Conservation (phyloP, 2,113 vertebrate genomes). For the Collichthys lucidus region DNA sequence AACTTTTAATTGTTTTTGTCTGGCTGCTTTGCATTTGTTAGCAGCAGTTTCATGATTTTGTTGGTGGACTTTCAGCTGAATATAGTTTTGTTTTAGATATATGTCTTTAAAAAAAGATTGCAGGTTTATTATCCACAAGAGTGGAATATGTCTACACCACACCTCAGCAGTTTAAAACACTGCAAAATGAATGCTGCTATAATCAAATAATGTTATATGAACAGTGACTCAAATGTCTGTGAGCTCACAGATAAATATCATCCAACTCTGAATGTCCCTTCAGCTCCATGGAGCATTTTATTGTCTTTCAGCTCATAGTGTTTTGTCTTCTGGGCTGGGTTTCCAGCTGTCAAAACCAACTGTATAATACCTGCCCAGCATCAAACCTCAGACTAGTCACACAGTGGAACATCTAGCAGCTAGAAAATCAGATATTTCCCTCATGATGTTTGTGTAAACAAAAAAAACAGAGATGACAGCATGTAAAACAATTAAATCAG, state of each 20-base stretch:
- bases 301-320: neutral
- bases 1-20: conserved; percentile 58
- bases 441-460: neutral
- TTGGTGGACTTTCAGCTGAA: neutral
- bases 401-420: neutral
- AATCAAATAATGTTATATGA: neutral
- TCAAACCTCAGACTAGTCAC: neutral
- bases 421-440: neutral
- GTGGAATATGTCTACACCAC: neutral
- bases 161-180: neutral
- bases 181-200: neutral
- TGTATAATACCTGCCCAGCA: neutral
- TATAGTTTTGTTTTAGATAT: neutral
- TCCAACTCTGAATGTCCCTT: neutral
- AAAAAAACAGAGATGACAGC: neutral
- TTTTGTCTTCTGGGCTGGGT: neutral
- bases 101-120: neutral
- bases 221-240: neutral
- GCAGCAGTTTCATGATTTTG: neutral
- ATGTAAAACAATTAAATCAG: neutral
- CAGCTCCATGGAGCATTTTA: neutral
- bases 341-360: neutral
- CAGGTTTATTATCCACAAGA: neutral
- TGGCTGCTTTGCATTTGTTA: conserved; percentile 14
- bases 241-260: neutral